phyloP scores from a whole-genome alignment of 2,888 invertebrate genomes.

The Drosophila meridiana region DNA sequence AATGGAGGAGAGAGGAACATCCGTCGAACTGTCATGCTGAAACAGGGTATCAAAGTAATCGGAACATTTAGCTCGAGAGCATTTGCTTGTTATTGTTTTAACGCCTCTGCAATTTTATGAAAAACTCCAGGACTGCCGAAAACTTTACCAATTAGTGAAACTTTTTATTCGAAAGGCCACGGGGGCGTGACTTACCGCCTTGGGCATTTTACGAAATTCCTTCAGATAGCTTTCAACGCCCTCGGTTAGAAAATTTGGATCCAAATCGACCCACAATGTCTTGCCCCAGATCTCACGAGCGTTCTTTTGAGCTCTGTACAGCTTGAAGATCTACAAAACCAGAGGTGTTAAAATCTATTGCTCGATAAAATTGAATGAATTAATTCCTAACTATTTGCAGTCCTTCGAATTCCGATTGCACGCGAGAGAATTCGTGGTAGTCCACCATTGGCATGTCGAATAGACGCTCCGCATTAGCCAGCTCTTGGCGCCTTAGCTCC shows the following conservation, averaged over 20 bases:
- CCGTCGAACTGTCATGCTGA: not conserved
- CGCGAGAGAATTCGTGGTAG: constrained; percentile 90
- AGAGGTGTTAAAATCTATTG: not conserved
- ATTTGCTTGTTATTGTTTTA: constrained; percentile 65
- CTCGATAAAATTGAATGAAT: not conserved
- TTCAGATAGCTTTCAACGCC: constrained; percentile 94
- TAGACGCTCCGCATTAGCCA: constrained; percentile 91
- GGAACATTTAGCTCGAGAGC: constrained; percentile 40
- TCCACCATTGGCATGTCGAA: constrained; percentile 95
- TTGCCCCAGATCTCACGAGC: constrained; percentile 93
- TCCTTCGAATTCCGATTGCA: constrained; percentile 88
- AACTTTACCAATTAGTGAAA: constrained; percentile 75
- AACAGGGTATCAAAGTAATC: constrained; percentile 40
- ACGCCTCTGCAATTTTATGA: constrained; percentile 64
- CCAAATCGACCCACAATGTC: constrained; percentile 94
- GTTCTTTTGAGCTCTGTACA: constrained; percentile 91
- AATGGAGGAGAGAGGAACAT: not conserved
- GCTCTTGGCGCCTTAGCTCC: constrained; percentile 87
- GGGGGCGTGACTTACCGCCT: constrained; percentile 85
- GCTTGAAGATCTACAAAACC: constrained; percentile 87
- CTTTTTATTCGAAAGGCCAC: constrained; percentile 43
- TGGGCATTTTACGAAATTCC: constrained; percentile 91
- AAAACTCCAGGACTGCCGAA: constrained; percentile 58
- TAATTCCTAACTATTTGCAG: constrained; percentile 87
- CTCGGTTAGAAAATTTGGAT: constrained; percentile 93